phyloP scores from a whole-genome alignment of 1,140 invertebrate species.

The Lasioglossum baleicum region DNA sequence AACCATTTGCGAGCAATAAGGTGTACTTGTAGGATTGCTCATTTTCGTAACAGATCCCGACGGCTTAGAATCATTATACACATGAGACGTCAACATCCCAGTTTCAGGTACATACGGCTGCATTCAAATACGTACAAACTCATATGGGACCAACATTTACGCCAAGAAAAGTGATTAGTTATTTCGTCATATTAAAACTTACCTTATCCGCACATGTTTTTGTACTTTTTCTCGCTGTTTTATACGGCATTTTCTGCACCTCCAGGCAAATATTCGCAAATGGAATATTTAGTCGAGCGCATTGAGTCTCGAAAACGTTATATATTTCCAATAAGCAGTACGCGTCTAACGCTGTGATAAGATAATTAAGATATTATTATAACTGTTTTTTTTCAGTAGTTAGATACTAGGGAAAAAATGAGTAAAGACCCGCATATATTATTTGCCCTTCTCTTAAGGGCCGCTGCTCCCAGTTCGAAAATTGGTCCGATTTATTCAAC shows the following conservation, averaged over 20 bases:
- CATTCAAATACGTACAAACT: constrained; percentile 12
- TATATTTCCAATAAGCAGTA: constrained; percentile 89
- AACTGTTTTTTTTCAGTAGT: background rate
- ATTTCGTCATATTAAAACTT: background rate
- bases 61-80: background rate
- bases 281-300: constrained; percentile 79
- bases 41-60: background rate
- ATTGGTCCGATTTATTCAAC: constrained; percentile 90
- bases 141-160: no score
- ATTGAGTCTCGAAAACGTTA: constrained; percentile 80
- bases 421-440: constrained; percentile 85
- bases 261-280: constrained; percentile 83
- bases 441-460: constrained; percentile 88
- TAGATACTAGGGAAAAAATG: constrained; percentile 5
- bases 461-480: constrained; percentile 92
- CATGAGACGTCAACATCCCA: no score
- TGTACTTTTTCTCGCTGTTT: constrained; percentile 76
- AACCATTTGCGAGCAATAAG: background rate
- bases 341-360: constrained; percentile 86
- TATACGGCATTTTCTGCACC: constrained; percentile 67
- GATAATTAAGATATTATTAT: constrained; percentile 28
- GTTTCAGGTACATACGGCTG: background rate
- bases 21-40: background rate
- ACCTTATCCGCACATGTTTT: constrained; percentile 49
- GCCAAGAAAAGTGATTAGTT: background rate